Percentiles rank a stretch among this genome's conserved stretches.
Conservation (phyloP, 2,888 invertebrate species). For the Cantharis flavilabris region DNA sequence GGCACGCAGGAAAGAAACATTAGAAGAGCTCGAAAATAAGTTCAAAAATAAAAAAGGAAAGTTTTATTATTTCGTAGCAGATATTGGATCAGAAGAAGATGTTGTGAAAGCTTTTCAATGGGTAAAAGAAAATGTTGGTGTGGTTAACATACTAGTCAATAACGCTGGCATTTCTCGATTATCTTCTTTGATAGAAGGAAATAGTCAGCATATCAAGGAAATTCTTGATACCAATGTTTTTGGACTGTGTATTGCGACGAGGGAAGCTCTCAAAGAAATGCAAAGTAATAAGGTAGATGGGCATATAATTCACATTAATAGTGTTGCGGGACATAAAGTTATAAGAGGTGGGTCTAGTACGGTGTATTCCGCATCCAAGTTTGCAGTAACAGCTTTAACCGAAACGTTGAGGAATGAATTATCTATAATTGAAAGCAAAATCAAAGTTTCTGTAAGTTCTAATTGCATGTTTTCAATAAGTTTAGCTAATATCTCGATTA, state of each 20-base stretch:
- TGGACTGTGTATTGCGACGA: neutral
- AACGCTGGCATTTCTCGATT: neutral
- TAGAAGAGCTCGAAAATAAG: neutral
- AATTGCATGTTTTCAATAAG: neutral
- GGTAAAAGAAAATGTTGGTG: neutral
- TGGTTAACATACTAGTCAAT: neutral
- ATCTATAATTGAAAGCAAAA: neutral
- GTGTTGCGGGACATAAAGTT: neutral
- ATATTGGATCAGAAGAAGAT: neutral
- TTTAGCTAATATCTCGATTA: neutral
- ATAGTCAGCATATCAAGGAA: neutral
- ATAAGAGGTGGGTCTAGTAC: neutral
- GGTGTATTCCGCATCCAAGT: neutral
- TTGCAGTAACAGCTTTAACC: neutral
- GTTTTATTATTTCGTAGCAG: neutral
- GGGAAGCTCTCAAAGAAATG: neutral
- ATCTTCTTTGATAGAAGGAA: neutral
- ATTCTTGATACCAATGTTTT: neutral
- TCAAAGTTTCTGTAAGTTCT: neutral
- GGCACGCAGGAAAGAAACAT: neutral
- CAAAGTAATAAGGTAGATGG: neutral
- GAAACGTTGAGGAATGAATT: neutral
- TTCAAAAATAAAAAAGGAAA: neutral
- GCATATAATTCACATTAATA: neutral
- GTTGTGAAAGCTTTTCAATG: neutral